Percentiles rank a stretch among this genome's conserved stretches.
Evolutionary conservation across 2,113 vertebrate genomes (phyloP).

Genomic region (Paratilapia polleni): DNA sequence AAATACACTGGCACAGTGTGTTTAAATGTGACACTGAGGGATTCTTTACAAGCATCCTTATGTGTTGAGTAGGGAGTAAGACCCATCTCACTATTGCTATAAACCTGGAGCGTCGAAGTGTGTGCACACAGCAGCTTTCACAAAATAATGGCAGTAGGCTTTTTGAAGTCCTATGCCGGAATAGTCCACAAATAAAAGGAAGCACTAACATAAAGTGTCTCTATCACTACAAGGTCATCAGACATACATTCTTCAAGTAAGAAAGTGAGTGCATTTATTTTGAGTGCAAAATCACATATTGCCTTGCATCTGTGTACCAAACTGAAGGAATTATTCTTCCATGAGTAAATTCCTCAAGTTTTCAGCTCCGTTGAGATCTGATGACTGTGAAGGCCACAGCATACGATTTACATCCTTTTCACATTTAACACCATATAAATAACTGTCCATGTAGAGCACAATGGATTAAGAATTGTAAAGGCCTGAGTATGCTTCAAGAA

Average conservation of each 20-base stretch:
- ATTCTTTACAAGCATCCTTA: background rate
- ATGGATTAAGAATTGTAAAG: background rate
- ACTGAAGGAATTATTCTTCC: background rate
- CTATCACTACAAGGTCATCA: background rate
- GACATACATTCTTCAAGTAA: background rate
- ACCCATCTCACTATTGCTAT: background rate
- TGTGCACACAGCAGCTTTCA: background rate
- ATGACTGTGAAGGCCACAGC: background rate
- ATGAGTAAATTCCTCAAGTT: background rate
- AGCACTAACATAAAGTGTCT: background rate
- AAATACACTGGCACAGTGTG: rapidly evolving
- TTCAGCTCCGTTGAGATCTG: background rate
- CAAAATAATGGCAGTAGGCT: background rate
- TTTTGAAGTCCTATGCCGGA: background rate
- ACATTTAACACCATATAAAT: background rate
- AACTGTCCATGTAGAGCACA: background rate
- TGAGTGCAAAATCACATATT: background rate
- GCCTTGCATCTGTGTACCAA: background rate
- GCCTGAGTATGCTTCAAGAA: background rate
- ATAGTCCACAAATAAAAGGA: background rate
- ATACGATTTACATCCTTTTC: background rate
- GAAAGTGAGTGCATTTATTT: background rate
- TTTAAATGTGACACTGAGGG: background rate
- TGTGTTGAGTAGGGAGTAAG: background rate
- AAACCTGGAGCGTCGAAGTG: background rate